Base-by-base conservation (phyloP, 23 tunicate genomes). In the Halocynthia aurantium region DNA sequence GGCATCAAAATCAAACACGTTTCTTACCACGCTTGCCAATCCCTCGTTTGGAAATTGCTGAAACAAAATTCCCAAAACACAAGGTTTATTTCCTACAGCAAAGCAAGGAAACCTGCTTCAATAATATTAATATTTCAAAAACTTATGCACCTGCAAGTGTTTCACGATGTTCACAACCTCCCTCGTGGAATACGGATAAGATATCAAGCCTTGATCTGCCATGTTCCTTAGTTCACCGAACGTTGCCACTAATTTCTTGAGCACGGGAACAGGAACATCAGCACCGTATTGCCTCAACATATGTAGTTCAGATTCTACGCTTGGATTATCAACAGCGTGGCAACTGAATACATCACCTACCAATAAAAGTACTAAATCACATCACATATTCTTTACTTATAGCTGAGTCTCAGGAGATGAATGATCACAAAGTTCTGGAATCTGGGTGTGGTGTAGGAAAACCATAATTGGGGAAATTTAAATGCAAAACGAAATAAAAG, bases 1-100 rank as follows among this genome's bases (percentile, higher is more conserved):
- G 52, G 94, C 94, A 67, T 93, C 98, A 68, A 93, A 93, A 57
- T 93, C 98, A 57, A 93, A 93, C 44, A 93, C 98, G 62, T 93
- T 93, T 67, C 80, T 71, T 13, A 87, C 93, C 22, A 87, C 98
- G 62, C 77, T 69, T 8, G 98, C 93, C 10, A 92, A 54, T 12
- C 98, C 98, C 62, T 92, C 98, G 15, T 86, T 80, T 8, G 92
- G 92, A 92, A 92, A 92, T 92, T 92, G 53, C 98, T 92, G 77
- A 22, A 79, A 78, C 15, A 77, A 52, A 54, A 6, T 70, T 4
- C 44, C 44, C 44, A 31, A 31, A 51, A n/a, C 4, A 67, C 72
- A 67, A n/a, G 4, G 63, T 58, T 13, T 1, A 31, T 31, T 31
- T 31, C 44, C 44, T 31, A 31, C 44, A 31, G 44, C 44, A 31